Percentiles rank a stretch among this genome's conserved stretches.
Conservation (phyloP, 2,888 invertebrate genomes). For the Protonemura montana region DNA sequence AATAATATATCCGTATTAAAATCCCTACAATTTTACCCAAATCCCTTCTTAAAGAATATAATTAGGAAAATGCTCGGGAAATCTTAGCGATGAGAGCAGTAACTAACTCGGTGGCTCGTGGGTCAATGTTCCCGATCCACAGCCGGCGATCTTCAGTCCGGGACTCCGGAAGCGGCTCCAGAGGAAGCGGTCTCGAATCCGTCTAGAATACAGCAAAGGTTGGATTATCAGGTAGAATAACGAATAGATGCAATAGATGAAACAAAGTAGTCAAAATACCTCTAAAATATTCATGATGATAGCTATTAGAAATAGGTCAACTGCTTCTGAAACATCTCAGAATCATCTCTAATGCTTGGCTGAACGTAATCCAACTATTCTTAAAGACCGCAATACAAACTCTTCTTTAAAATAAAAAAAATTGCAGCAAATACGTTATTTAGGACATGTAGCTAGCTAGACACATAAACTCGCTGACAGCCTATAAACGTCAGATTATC, state of each 20-base stretch:
- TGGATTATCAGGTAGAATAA: too few relatives aligned
- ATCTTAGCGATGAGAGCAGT: neutral
- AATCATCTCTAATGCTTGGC: neutral
- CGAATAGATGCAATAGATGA: neutral
- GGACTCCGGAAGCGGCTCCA: slow-evolving; percentile 53
- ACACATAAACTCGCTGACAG: too few relatives aligned
- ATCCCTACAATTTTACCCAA: slow-evolving; percentile 50
- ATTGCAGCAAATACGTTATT: too few relatives aligned
- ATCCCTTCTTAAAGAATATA: slow-evolving; percentile 18
- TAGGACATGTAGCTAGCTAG: too few relatives aligned
- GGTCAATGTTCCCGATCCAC: slow-evolving; percentile 93
- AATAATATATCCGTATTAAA: too few relatives aligned
- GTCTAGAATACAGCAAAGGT: neutral
- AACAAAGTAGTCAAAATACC: neutral
- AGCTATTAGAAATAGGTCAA: neutral
- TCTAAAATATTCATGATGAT: neutral
- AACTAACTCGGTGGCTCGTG: slow-evolving; percentile 93
- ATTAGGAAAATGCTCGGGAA: neutral
- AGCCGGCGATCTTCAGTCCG: slow-evolving; percentile 74
- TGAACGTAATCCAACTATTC: neutral
- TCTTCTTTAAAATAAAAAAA: neutral
- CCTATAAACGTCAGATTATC: too few relatives aligned
- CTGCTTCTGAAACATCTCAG: neutral
- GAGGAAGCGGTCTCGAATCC: slow-evolving; percentile 49
- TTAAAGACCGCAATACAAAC: neutral